These are phyloP conservation scores for Epicauta chinensis DNA, from an alignment of 1,140 invertebrate genomes.

Conservation along the genomic window DNA sequence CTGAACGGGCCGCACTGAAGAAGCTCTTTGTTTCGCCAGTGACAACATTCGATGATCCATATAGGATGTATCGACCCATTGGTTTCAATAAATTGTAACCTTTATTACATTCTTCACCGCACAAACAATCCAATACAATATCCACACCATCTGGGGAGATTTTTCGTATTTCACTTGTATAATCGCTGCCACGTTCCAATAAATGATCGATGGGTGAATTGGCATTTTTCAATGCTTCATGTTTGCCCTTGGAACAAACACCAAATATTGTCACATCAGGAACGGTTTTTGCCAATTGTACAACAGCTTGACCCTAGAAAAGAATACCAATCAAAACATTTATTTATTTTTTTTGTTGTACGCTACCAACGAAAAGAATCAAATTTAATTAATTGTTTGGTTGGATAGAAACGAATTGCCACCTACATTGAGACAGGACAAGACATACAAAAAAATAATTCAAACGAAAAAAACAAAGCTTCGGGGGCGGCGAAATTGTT, in stretches of 20 bases:
- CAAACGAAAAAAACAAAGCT: too few relatives aligned
- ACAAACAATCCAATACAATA: slow-evolving; percentile 81
- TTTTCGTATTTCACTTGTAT: slow-evolving; percentile 76
- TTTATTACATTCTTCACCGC: slow-evolving; percentile 81
- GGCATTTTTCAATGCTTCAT: slow-evolving; percentile 66
- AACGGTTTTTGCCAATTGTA: slow-evolving; percentile 76
- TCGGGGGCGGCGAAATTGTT: too few relatives aligned
- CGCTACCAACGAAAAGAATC: too few relatives aligned
- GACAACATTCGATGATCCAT: slow-evolving; percentile 78
- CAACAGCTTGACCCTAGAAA: slow-evolving; percentile 72
- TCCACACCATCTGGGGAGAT: slow-evolving; percentile 75
- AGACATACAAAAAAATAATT: too few relatives aligned
- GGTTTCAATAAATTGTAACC: slow-evolving; percentile 80
- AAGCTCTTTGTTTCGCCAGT: slow-evolving; percentile 85
- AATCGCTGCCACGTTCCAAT: slow-evolving; percentile 70
- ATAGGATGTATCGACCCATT: slow-evolving; percentile 84
- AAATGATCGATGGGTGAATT: slow-evolving; percentile 67
- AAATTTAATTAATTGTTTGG: too few relatives aligned
- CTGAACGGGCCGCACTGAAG: slow-evolving; percentile 78
- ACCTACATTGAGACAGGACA: too few relatives aligned
- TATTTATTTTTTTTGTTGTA: too few relatives aligned
- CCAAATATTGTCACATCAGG: slow-evolving; percentile 77
- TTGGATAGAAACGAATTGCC: too few relatives aligned
- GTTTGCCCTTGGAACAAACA: slow-evolving; percentile 77
- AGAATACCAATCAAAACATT: too few relatives aligned